phyloP scores from a whole-genome alignment of 2,888 invertebrate species.

The Trachelus tabidus region DNA sequence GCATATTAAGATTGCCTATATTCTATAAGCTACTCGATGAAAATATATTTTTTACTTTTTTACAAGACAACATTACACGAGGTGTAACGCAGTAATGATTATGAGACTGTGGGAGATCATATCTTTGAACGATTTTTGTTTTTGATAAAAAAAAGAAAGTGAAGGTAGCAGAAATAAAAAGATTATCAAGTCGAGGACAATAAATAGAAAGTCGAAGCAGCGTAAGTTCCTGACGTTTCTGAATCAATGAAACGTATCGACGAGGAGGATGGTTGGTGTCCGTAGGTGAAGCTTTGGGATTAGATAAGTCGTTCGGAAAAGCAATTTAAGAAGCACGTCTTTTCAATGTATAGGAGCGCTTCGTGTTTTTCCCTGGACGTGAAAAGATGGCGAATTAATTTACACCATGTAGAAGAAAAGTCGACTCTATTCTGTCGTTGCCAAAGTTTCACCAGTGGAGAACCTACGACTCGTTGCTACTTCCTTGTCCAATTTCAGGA shows the following conservation, averaged over 20 bases:
- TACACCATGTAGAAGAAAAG: neutral
- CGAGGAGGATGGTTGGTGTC: neutral
- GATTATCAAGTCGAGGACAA: neutral
- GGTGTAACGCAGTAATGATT: too few species aligned
- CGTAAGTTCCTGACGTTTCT: neutral
- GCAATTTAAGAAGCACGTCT: neutral
- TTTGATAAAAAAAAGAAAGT: too few species aligned
- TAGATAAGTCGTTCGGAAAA: neutral
- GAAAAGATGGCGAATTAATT: neutral
- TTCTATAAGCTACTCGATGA: too few species aligned
- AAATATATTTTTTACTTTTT: too few species aligned
- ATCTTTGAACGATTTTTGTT: neutral
- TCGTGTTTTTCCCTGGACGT: neutral
- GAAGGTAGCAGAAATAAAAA: neutral
- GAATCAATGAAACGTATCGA: neutral
- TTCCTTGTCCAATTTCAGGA: neutral
- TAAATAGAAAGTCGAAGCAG: too few species aligned
- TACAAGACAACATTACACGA: too few species aligned
- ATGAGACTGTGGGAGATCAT: too few species aligned
- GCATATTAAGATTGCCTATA: neutral
- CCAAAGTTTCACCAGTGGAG: neutral
- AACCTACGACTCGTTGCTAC: neutral
- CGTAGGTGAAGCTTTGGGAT: neutral
- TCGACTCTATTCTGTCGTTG: neutral
- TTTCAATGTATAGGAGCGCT: neutral